These are phyloP conservation scores for Melolontha melolontha DNA, from an alignment of 2,888 invertebrate genomes.

Conservation along the genomic window DNA sequence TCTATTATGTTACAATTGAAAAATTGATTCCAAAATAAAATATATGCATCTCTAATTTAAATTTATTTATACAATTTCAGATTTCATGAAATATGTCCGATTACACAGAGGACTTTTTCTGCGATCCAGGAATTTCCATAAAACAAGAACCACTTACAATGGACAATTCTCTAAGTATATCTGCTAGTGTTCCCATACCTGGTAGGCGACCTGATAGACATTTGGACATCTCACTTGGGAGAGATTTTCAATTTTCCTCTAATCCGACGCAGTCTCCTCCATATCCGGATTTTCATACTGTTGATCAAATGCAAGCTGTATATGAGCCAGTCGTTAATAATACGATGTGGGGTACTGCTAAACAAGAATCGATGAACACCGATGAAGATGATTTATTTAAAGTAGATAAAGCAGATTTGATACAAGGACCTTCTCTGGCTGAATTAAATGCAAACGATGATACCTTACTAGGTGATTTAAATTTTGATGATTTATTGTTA, in stretches of 20 bases:
- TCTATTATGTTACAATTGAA: no score
- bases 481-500: conserved; percentile 85
- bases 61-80: conserved; percentile 19
- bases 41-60: not conserved
- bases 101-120: conserved; percentile 74
- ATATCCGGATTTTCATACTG: conserved; percentile 63
- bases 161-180: conserved; percentile 64
- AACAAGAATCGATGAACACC: conserved; percentile 72
- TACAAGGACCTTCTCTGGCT: conserved; percentile 84
- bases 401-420: conserved; percentile 88
- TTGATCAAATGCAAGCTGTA: conserved; percentile 61
- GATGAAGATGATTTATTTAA: conserved; percentile 92
- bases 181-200: conserved; percentile 77
- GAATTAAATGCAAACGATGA: conserved; percentile 90
- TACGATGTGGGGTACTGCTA: conserved; percentile 63
- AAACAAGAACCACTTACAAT: conserved; percentile 71
- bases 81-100: conserved; percentile 68
- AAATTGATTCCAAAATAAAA: no score
- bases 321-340: conserved; percentile 65
- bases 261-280: conserved; percentile 70
- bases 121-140: conserved; percentile 73
- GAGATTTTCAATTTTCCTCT: conserved; percentile 70
- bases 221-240: conserved; percentile 63
- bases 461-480: conserved; percentile 83
- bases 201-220: conserved; percentile 64